These are phyloP conservation scores for Pungitius pungitius DNA, from an alignment of 2,113 vertebrate species.

Conservation along the genomic window DNA sequence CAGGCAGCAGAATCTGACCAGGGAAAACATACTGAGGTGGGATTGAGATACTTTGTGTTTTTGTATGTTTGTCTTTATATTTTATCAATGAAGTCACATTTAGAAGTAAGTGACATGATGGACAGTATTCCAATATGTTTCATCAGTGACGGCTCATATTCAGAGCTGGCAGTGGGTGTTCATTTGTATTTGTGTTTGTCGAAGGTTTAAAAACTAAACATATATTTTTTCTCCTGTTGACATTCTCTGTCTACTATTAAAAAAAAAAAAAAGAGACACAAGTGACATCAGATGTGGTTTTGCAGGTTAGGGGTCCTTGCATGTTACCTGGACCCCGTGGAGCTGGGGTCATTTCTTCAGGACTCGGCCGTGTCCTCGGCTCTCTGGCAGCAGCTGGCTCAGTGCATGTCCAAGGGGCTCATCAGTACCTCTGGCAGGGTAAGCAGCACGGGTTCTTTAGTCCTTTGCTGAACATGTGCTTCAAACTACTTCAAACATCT, in stretches of 20 bases:
- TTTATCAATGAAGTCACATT: background rate
- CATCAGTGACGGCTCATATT: background rate
- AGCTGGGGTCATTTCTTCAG: constrained; percentile 80
- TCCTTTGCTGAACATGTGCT: background rate
- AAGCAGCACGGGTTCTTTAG: constrained; percentile 47
- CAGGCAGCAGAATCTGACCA: constrained; percentile 79
- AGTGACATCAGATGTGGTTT: constrained; percentile 17
- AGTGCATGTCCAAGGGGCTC: constrained; percentile 83
- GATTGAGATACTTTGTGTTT: background rate
- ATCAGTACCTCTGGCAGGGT: constrained; percentile 84
- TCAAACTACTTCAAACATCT: background rate
- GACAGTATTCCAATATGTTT: background rate
- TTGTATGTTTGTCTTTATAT: background rate
- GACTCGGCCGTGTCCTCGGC: constrained; percentile 72
- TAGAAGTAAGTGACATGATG: background rate
- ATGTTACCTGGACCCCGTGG: constrained; percentile 86
- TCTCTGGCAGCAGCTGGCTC: constrained; percentile 83
- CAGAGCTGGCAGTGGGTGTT: background rate
- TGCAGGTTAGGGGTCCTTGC: constrained; percentile 84
- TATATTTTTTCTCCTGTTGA: background rate
- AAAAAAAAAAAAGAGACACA: background rate
- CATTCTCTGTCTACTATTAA: background rate
- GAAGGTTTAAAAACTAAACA: background rate
- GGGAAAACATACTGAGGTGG: constrained; percentile 82
- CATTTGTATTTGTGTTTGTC: background rate